A percentile compares a stretch with the other conserved stretches of the same genome.
These are phyloP conservation scores for Neotoma lepida DNA, from an alignment of 2,113 vertebrate genomes.

Conservation along the genomic window DNA sequence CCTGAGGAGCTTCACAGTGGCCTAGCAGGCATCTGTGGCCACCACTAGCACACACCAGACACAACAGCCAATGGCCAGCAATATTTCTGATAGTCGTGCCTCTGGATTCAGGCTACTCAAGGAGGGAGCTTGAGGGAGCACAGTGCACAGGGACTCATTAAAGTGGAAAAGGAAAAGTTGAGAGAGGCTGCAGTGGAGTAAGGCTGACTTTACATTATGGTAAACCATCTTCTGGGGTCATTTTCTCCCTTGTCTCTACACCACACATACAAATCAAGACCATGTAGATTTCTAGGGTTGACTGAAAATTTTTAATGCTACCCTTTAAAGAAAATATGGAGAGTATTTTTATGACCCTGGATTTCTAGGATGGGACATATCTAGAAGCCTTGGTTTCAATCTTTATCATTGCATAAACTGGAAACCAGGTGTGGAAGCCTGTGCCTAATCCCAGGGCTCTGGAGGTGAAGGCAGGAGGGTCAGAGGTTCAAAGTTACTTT, in stretches of 20 bases:
- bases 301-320: neutral
- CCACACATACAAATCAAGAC: neutral
- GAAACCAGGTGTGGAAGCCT: neutral
- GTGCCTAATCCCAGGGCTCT: neutral
- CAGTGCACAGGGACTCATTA: rapidly evolving
- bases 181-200: neutral
- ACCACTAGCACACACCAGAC: neutral
- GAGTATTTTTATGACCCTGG: neutral
- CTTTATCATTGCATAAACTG: neutral
- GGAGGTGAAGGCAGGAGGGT: too few species aligned
- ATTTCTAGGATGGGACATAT: neutral
- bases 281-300: neutral
- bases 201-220: neutral
- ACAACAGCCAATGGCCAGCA: neutral
- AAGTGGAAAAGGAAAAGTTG: neutral
- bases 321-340: neutral
- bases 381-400: neutral
- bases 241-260: neutral
- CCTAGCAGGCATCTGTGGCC: neutral
- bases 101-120: neutral
- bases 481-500: neutral
- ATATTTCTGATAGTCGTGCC: neutral
- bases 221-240: neutral
- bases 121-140: neutral
- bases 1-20: neutral